Evolutionary conservation across 2,888 invertebrate genomes (phyloP), one percentile per base, ranked within the genome.

Genomic region (Candidula unifasciata): DNA sequence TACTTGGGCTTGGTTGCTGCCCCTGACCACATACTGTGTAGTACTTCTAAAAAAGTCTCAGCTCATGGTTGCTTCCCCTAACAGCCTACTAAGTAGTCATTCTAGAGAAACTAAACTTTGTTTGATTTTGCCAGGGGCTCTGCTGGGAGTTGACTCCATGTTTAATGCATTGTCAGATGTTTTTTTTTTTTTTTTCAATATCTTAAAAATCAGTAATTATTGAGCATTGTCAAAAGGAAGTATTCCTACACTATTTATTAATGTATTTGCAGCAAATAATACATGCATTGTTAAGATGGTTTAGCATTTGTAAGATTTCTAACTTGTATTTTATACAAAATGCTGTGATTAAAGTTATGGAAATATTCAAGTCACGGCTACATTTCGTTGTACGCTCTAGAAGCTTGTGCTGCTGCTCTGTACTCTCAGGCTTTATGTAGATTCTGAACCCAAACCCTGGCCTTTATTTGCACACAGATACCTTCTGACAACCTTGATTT

Each of bases 331-430:
- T 52, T 52, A 27, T 16, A 1, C 16, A 33, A 18, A 30, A 33
- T 33, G 52, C 1, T 27, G 0, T 37, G 30, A 76, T 33, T n/a
- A 5, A 30, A 44, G n/a, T 60, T 78, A 0, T 68, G 27, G 3
- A 80, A 80, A 44, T 68, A 80, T 68, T 66, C 64, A 66, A 76
- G 68, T 66, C 64, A 44, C 76, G 82, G 52, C n/a, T 13, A 44
- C 21, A 1, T 73, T 24, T 60, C 64, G 16, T 16, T n/a, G 2
- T 30, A n/a, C 68, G 76, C 66, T 66, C 64, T 76, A 52, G 37
- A 44, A 64, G 54, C 74, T 80, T 73, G 5, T 76, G 74, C 82
- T 76, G 68, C 76, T 64, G 82, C 74, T 82, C 76, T 66, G 66
- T 44, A 44, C 35, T 82, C 76, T 82, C 44, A 64, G 27, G 74